Conservation (phyloP, 2,888 invertebrate genomes). For the Aricia artaxerxes region DNA sequence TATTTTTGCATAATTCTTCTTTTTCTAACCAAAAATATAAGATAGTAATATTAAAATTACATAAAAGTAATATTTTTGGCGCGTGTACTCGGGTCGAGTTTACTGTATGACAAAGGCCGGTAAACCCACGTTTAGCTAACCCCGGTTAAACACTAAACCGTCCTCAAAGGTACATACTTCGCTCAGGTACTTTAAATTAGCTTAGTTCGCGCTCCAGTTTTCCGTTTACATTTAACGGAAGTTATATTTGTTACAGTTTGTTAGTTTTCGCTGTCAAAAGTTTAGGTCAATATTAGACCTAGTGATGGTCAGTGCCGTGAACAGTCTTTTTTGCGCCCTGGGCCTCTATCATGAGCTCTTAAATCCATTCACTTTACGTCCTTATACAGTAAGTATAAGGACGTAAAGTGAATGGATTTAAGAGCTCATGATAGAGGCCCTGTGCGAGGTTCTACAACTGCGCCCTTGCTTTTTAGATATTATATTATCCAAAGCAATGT, state of each 20-base stretch:
- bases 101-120: not conserved
- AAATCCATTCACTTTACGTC: too few relatives aligned
- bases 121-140: not conserved
- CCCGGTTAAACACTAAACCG: slow-evolving; percentile 1
- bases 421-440: too few relatives aligned
- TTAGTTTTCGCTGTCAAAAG: not conserved
- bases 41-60: not conserved
- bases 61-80: not conserved
- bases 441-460: too few relatives aligned
- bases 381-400: too few relatives aligned
- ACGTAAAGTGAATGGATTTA: too few relatives aligned
- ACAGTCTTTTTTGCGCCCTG: too few relatives aligned
- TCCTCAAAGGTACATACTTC: not conserved
- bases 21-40: too few relatives aligned
- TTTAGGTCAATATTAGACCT: not conserved
- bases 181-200: not conserved
- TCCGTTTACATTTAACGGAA: not conserved
- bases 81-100: not conserved
- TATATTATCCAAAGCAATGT: too few relatives aligned
- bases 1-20: too few relatives aligned
- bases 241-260: not conserved
- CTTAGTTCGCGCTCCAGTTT: not conserved
- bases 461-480: too few relatives aligned
- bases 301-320: not conserved
- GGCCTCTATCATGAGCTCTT: too few relatives aligned